phyloP scores from a whole-genome alignment of 2,113 vertebrate species.

The Mus musculus region GRCm39 chr3:28383501-28384000 shows the following conservation, averaged over 20 bases:
- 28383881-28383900: not conserved
- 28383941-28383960: not conserved
- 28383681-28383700: not conserved
- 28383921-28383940: not conserved
- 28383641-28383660: not conserved
- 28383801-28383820: not conserved
- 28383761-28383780: constrained; percentile 50
- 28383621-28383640: constrained; percentile 15
- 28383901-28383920: not conserved
- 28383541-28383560: not conserved
- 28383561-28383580: not conserved
- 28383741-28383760: constrained; percentile 1
- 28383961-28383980: constrained; percentile 11
- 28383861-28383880: constrained; percentile 38
- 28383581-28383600: not conserved
- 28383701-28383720: not conserved
- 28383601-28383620: constrained; percentile 37
- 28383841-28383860: not conserved
- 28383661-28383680: not conserved
- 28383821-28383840: not conserved
- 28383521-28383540: not conserved
- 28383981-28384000: constrained; percentile 60
- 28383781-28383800: not conserved
- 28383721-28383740: not conserved
- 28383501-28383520: fast-evolving